phyloP scores from a whole-genome alignment of 2,888 invertebrate genomes.

The Andrena bucephala region DNA sequence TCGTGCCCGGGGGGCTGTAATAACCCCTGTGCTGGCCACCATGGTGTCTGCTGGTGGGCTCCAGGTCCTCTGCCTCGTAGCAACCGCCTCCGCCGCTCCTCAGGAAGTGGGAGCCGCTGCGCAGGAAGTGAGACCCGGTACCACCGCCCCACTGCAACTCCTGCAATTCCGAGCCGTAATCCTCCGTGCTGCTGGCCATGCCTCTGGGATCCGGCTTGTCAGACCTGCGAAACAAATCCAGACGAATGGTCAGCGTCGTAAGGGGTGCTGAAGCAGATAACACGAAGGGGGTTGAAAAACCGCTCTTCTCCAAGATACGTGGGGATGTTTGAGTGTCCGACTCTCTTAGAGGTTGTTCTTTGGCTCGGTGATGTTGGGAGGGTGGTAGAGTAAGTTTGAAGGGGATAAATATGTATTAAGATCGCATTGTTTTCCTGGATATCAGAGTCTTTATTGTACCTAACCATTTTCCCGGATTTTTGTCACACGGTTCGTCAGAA shows the following conservation, averaged over 20 bases:
- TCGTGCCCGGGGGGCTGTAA: conserved; percentile 95
- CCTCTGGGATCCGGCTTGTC: conserved; percentile 68
- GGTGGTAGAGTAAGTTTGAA: too few species aligned
- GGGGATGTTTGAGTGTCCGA: too few species aligned
- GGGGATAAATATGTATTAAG: too few species aligned
- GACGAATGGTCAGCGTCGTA: not conserved
- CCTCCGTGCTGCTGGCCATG: conserved; percentile 84
- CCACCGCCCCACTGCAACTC: conserved; percentile 83
- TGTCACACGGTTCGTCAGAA: conserved; percentile 4
- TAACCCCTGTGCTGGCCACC: conserved; percentile 88
- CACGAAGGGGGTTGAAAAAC: not conserved
- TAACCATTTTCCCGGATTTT: not conserved
- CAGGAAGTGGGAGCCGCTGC: conserved; percentile 80
- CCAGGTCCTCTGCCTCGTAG: conserved; percentile 84
- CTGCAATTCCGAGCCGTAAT: conserved; percentile 84
- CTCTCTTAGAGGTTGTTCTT: too few species aligned
- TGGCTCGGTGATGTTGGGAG: too few species aligned
- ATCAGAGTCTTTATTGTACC: not conserved
- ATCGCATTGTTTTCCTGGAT: not conserved
- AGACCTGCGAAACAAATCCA: conserved; percentile 62
- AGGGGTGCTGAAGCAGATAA: not conserved
- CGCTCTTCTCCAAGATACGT: not conserved
- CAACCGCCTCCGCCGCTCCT: conserved; percentile 84
- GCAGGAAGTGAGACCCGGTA: conserved; percentile 79
- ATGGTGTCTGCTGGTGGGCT: conserved; percentile 85